Conservation (phyloP, 2,888 invertebrate genomes). For the Tiphia femorata region DNA sequence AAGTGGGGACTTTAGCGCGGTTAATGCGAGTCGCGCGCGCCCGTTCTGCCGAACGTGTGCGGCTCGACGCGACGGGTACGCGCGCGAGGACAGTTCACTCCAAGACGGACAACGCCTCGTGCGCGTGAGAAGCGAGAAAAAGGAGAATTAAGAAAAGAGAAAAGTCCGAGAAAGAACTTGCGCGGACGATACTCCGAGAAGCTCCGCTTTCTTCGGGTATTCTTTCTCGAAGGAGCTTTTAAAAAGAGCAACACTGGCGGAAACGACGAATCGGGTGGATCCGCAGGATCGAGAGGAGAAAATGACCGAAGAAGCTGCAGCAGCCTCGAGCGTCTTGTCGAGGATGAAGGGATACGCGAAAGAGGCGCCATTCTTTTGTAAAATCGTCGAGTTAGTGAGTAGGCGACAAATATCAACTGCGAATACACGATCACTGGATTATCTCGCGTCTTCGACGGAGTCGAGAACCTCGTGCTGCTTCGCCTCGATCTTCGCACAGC, state of each 20-base stretch:
- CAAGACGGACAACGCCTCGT: neutral
- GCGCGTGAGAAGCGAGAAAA: neutral
- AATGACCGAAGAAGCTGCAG: constrained; percentile 47
- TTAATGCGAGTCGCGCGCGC: constrained; percentile 19
- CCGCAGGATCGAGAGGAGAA: constrained; percentile 4
- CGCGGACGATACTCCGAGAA: neutral
- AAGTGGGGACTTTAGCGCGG: constrained; percentile 43
- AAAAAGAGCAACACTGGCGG: neutral
- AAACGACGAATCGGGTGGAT: neutral
- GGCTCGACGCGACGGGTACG: neutral
- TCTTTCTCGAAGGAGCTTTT: too few species aligned
- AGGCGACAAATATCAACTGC: too few species aligned
- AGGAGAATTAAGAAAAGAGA: neutral
- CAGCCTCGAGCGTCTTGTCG: constrained; percentile 22
- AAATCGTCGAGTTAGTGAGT: constrained; percentile 77
- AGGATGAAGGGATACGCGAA: constrained; percentile 44
- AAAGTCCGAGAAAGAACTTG: neutral
- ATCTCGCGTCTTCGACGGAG: too few species aligned
- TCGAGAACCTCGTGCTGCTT: too few species aligned
- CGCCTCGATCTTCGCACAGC: too few species aligned
- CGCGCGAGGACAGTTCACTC: neutral
- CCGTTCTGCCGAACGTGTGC: constrained; percentile 9
- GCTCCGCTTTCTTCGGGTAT: neutral
- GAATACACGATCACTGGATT: neutral
- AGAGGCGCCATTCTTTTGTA: constrained; percentile 62